Conservation (phyloP, 2,797 vertebrate species). For the Gobio occitaniae region DNA sequence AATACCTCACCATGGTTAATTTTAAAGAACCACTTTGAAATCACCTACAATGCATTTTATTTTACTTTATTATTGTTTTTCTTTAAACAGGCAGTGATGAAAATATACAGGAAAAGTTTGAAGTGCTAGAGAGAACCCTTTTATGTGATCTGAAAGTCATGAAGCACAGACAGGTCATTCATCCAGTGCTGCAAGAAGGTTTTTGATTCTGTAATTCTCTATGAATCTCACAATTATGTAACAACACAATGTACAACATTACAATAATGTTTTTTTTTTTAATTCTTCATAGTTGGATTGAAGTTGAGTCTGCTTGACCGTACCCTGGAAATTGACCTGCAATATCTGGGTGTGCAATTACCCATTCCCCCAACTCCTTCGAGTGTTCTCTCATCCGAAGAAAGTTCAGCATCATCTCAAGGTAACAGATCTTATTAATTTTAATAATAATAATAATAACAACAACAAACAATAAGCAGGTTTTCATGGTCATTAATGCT, state of each 20-base stretch:
- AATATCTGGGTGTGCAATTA: conserved; percentile 92
- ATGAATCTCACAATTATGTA: background rate
- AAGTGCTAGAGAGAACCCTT: conserved; percentile 80
- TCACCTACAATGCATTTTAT: background rate
- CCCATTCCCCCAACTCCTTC: conserved; percentile 83
- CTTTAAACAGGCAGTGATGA: conserved; percentile 48
- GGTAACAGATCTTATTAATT: conserved; percentile 62
- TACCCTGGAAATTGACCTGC: conserved; percentile 89
- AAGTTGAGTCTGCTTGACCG: conserved; percentile 92
- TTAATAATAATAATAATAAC: background rate
- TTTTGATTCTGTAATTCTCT: background rate
- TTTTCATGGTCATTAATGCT: background rate
- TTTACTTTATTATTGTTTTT: background rate
- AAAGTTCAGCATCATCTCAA: conserved; percentile 56
- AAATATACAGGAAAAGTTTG: conserved; percentile 64
- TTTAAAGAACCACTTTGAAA: background rate
- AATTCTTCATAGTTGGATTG: conserved; percentile 84
- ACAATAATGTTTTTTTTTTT: no score
- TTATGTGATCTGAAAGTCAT: conserved; percentile 88
- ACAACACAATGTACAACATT: background rate
- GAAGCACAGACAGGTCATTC: conserved; percentile 93
- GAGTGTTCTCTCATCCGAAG: conserved; percentile 53
- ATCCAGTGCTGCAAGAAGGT: conserved; percentile 95
- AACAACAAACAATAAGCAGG: background rate
- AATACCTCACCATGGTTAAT: background rate